Evolutionary conservation across 2,888 invertebrate species (phyloP).

Genomic region (Meloe dianella): DNA sequence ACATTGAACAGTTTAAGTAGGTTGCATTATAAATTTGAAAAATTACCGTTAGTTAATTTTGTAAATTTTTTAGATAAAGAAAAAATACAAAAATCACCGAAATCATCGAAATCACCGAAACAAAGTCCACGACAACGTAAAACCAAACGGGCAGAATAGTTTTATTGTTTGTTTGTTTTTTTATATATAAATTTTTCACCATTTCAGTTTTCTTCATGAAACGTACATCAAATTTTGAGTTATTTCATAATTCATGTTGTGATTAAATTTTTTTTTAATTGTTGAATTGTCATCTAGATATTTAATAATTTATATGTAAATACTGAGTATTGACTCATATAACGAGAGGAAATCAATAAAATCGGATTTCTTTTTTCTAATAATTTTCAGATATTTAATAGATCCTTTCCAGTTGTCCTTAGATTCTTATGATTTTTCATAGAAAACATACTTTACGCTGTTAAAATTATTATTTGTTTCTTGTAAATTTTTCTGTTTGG

Average conservation of each 20-base stretch:
- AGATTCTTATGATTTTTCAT: too few species aligned
- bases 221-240: slow-evolving; percentile 19
- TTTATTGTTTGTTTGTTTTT: slow-evolving; percentile 20
- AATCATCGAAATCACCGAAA: slow-evolving; percentile 34
- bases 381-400: not conserved
- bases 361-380: slow-evolving; percentile 9
- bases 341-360: slow-evolving; percentile 11
- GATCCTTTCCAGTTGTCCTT: not conserved
- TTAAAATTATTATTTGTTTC: too few species aligned
- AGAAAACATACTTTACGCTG: too few species aligned
- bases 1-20: slow-evolving; percentile 83
- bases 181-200: slow-evolving; percentile 20
- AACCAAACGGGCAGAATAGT: slow-evolving; percentile 69
- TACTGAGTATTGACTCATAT: slow-evolving; percentile 19
- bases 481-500: too few species aligned
- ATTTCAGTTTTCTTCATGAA: slow-evolving; percentile 19
- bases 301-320: slow-evolving; percentile 31
- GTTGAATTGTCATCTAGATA: slow-evolving; percentile 31
- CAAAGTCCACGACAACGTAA: slow-evolving; percentile 81
- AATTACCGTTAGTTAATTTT: slow-evolving; percentile 1
- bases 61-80: slow-evolving; percentile 52
- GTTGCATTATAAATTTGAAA: slow-evolving; percentile 52
- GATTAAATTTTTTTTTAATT: slow-evolving; percentile 29
- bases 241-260: slow-evolving; percentile 33
- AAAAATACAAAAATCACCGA: slow-evolving; percentile 50